Conservation (phyloP, 2,113 vertebrate species). For the Hirundichthys speculiger region DNA sequence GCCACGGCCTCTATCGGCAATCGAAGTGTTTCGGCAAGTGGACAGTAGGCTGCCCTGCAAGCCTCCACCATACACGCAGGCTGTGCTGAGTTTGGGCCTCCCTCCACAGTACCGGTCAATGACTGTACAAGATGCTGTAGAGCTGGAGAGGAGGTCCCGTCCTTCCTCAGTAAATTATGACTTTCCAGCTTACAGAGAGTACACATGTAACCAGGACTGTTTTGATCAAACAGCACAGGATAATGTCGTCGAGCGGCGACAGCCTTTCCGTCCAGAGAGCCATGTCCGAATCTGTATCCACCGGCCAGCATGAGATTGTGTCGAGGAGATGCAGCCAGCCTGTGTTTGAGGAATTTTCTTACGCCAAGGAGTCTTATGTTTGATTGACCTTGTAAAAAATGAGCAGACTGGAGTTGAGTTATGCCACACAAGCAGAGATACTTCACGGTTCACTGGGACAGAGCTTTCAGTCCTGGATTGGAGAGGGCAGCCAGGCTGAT, state of each 20-base stretch:
- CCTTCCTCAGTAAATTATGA: conserved; percentile 69
- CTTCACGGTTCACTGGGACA: neutral
- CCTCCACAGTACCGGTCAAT: conserved; percentile 68
- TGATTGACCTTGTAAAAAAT: conserved; percentile 65
- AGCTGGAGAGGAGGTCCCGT: conserved; percentile 65
- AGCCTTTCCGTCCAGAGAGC: conserved; percentile 80
- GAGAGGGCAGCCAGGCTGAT: neutral
- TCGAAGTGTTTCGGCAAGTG: conserved; percentile 85
- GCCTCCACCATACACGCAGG: conserved; percentile 90
- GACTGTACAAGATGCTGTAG: conserved; percentile 83
- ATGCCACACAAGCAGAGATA: neutral
- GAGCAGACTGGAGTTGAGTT: conserved; percentile 2
- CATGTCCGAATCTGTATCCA: conserved; percentile 83
- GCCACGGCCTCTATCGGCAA: conserved; percentile 78
- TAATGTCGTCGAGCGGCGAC: conserved; percentile 33
- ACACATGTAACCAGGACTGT: conserved; percentile 21
- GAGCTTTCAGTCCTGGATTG: neutral
- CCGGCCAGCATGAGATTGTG: conserved; percentile 65
- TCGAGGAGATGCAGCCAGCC: conserved; percentile 85
- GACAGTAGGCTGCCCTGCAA: conserved; percentile 81
- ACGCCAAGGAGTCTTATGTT: conserved; percentile 93
- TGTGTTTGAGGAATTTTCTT: conserved; percentile 85
- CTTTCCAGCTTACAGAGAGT: conserved; percentile 12
- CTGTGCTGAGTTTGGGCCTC: conserved; percentile 69
- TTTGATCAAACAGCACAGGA: conserved; percentile 14